These are phyloP conservation scores for Pentalonia nigronervosa DNA, from an alignment of 1,140 invertebrate species.

Conservation along the genomic window DNA sequence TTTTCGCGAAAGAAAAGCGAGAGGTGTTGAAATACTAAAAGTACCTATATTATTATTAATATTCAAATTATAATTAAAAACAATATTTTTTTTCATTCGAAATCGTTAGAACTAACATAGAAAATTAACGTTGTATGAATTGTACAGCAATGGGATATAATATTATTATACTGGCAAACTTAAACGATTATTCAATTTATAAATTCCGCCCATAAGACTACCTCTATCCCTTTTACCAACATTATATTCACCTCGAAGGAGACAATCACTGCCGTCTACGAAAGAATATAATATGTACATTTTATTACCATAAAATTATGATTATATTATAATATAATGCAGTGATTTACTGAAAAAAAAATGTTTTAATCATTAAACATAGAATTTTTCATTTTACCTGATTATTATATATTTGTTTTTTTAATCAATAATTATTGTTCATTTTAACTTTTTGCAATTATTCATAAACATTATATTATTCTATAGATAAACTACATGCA, in stretches of 20 bases:
- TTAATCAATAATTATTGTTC: background rate
- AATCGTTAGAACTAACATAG: background rate
- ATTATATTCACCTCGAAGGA: background rate
- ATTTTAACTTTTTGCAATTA: background rate
- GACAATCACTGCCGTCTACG: background rate
- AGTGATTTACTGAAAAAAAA: background rate
- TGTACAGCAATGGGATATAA: background rate
- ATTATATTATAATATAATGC: background rate
- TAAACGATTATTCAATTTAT: background rate
- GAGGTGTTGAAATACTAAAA: too few relatives aligned
- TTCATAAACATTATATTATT: background rate
- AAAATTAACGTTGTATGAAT: background rate
- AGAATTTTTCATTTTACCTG: background rate
- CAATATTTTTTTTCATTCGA: background rate
- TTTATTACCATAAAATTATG: background rate
- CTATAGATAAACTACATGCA: background rate
- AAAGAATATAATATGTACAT: background rate
- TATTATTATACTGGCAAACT: background rate
- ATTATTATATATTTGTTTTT: background rate
- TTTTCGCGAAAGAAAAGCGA: background rate
- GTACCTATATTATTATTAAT: background rate
- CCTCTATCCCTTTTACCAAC: background rate
- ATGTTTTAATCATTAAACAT: background rate
- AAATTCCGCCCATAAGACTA: background rate
- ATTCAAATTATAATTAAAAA: background rate